A percentile compares a stretch with the other conserved stretches of the same genome.
Conservation (phyloP, 1,140 invertebrate species). For the Meloidogyne floridensis region DNA sequence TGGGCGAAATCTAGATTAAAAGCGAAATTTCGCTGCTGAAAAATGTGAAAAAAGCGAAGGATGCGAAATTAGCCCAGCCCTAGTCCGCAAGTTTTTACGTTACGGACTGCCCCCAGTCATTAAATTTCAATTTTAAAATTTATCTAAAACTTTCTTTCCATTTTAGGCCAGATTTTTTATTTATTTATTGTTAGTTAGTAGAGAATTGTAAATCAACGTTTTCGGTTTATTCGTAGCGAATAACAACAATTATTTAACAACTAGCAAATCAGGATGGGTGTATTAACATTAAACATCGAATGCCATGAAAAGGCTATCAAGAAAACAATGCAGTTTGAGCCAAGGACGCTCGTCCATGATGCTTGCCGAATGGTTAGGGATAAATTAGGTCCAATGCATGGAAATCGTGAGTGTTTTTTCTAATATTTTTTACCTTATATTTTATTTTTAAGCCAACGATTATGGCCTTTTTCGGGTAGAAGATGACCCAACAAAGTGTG, state of each 20-base stretch:
- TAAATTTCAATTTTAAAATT: no score
- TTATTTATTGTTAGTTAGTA: no score
- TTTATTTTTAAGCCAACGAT: slow-evolving; percentile 78
- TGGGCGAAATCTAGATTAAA: no score
- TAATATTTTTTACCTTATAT: background rate
- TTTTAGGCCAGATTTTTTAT: no score
- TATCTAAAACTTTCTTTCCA: no score
- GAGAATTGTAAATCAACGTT: background rate
- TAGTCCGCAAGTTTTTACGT: no score
- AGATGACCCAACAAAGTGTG: slow-evolving; percentile 91
- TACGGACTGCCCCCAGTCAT: no score
- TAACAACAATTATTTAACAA: background rate
- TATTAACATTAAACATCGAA: slow-evolving; percentile 86
- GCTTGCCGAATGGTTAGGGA: slow-evolving; percentile 91
- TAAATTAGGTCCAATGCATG: slow-evolving; percentile 73
- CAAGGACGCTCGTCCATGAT: slow-evolving; percentile 84
- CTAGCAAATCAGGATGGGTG: slow-evolving; percentile 35
- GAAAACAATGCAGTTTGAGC: slow-evolving; percentile 97
- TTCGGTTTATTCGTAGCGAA: background rate
- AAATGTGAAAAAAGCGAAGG: no score
- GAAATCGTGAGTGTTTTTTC: slow-evolving; percentile 67
- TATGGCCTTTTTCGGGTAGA: slow-evolving; percentile 89
- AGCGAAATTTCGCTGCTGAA: no score
- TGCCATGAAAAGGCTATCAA: slow-evolving; percentile 88
- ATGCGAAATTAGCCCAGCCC: no score